Conservation (phyloP, 2,113 vertebrate species). For the Hyla sarda region DNA sequence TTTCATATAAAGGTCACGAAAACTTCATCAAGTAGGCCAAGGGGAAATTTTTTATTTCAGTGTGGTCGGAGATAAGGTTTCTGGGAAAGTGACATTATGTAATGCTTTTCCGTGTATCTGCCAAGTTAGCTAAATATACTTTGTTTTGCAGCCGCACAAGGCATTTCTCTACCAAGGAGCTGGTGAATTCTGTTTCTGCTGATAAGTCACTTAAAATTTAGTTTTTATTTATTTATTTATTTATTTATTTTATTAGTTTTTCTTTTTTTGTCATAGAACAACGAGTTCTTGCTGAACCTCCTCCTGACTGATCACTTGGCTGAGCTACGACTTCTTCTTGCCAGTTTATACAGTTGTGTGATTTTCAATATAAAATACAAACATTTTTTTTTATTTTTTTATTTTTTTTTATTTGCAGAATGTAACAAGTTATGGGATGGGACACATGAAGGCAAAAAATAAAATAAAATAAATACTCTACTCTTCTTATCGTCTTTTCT, state of each 20-base stretch:
- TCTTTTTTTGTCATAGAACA: conserved; percentile 10
- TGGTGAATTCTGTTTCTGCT: conserved; percentile 5
- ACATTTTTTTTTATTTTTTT: not conserved
- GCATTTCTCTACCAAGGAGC: not conserved
- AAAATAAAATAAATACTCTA: too few relatives aligned
- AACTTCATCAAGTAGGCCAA: not conserved
- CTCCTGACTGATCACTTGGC: conserved; percentile 9
- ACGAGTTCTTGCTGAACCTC: not conserved
- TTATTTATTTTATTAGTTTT: too few relatives aligned
- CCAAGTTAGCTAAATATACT: not conserved
- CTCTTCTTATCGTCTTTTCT: too few relatives aligned
- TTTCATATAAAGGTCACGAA: too few relatives aligned
- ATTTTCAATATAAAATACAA: not conserved
- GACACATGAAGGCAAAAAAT: too few relatives aligned
- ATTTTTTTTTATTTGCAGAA: too few relatives aligned
- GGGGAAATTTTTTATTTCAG: not conserved
- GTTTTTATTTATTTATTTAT: too few relatives aligned
- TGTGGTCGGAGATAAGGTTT: not conserved
- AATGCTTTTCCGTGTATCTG: not conserved
- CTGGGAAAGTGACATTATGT: not conserved
- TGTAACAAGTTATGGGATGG: too few relatives aligned
- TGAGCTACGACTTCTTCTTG: not conserved
- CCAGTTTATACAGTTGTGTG: not conserved
- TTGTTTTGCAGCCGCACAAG: not conserved
- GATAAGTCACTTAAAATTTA: conserved; percentile 14